A percentile compares a stretch with the other conserved stretches of the same genome.
These are phyloP conservation scores for Chascanopsetta lugubris DNA, from an alignment of 2,113 vertebrate species.

Conservation along the genomic window DNA sequence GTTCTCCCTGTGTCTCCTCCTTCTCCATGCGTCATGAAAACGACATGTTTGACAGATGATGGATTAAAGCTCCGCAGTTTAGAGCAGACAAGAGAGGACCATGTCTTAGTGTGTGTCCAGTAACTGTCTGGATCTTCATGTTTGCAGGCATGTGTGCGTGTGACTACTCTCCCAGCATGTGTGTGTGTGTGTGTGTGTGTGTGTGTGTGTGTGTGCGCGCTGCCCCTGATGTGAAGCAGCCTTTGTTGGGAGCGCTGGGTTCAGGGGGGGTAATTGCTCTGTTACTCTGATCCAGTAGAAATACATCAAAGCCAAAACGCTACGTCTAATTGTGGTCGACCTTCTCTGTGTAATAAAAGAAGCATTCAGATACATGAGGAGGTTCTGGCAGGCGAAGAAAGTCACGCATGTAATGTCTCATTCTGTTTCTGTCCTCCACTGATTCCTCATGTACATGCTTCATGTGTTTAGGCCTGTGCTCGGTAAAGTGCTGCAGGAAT, in stretches of 20 bases:
- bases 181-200: too few species aligned
- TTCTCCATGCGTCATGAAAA: neutral
- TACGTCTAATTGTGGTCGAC: constrained; percentile 38
- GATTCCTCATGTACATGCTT: constrained; percentile 32
- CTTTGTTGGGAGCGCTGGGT: constrained; percentile 46
- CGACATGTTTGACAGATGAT: neutral
- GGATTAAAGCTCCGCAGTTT: neutral
- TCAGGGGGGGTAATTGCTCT: constrained; percentile 49
- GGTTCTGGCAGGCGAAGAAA: constrained; percentile 36
- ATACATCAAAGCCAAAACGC: constrained; percentile 59
- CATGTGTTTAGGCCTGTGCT: constrained; percentile 65
- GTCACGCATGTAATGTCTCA: neutral
- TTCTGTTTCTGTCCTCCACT: constrained; percentile 28
- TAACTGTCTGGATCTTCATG: neutral
- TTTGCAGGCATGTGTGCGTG: neutral
- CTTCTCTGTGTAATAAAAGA: too few species aligned
- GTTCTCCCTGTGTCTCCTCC: neutral
- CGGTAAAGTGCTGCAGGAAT: constrained; percentile 54
- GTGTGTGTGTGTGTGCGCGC: constrained; percentile 6
- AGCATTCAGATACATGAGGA: constrained; percentile 16
- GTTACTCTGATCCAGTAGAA: constrained; percentile 41
- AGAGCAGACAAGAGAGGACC: too few species aligned
- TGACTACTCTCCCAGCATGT: neutral
- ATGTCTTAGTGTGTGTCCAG: neutral
- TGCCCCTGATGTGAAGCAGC: constrained; percentile 54